Evolutionary conservation across 2,888 invertebrate genomes (phyloP), one percentile per base, ranked within the genome.

Genomic region (Mythimna loreyi): DNA sequence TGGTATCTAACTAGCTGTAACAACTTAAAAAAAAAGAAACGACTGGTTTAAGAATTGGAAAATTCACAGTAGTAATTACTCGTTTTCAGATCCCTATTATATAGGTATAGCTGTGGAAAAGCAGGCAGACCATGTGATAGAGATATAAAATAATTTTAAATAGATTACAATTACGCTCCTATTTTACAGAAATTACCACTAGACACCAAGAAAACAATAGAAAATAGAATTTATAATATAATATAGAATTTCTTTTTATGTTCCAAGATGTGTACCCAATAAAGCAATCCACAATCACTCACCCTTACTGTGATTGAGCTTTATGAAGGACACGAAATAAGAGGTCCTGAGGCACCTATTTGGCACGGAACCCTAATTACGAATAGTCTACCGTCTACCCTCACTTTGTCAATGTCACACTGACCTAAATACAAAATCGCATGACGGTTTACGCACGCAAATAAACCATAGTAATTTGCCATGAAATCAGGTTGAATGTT

Each of bases 381-480:
- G 28, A 16, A 28, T 28, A 13, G 11, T 43, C 33, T 43, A 52
- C 61, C 28, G 11, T 43, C 33, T 43, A 52, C 61, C 28, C 50
- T 36, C 50, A 71, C 33, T 69, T 71, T 28, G 19, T 72, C 61
- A 69, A 72, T 36, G 50, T 69, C 72, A 69, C 43, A 33, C 62
- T 52, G 43, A 61, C 69, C 72, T 61, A 36, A 33, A 71, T 43
- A 72, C 16, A n/a, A 28, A 69, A 61, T 61, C 23, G 7, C 36
- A 28, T 19, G n/a, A 55, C 19, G 4, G 55, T 55, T 55, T 47
- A 47, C 47, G 47, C 36, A 69, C 52, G 43, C 52, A 19, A 30
- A 43, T 30, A 66, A 43, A 66, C 23, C 52, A n/a, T 52, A 30
- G 40, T 66, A 69, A 67, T 69, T 66, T 23, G 9, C 19, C 8